Evolutionary conservation across 2,113 vertebrate species (phyloP), one percentile per base, ranked within the genome.

Genomic region (Irena cyanogastra): DNA sequence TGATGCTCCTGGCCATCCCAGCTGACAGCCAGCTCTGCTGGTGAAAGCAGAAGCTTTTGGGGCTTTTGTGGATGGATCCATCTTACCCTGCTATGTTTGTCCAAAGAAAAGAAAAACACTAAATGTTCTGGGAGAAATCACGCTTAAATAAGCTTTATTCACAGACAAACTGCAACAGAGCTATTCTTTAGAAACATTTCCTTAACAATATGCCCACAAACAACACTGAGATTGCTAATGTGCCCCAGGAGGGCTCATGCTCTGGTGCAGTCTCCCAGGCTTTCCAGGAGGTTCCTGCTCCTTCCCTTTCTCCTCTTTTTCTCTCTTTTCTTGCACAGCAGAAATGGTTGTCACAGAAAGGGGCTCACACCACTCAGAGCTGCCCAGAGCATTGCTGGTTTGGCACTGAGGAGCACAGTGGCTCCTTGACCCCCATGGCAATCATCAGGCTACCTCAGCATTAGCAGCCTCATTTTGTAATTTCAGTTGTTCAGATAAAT

Each of bases 1-100:
- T 95, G 96, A 97, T 97, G 94, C 84, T 96, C 79, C 70, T 93
- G 80, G 95, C 75, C 90, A 95, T 96, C 92, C 77, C 87, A 94
- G 89, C 41, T 96, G 97, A 96, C 95, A 97, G 95, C 70, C 93
- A 92, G 84, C 70, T 89, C 94, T 78, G 61, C 83, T 72, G 72
- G 84, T 90, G 90, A 95, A 95, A 94, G 77, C 54, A 94, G 31
- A 89, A 74, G 83, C 87, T 96, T 96, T 83, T 39, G 63, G 63
- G 61, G 60, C 93, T 93, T 96, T 96, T 80, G 82, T 90, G 76
- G 57, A 90, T 59, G 50, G 75, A 95, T 94, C 86, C 91, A 91
- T 95, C 94, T 93, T 66, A 90, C 77, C 68, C 39, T 94, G 75
- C 89, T 74, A 2, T 52, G 41, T 76, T 86, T 88, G 88, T 39